Conservation (phyloP, 1,140 invertebrate genomes). For the Drosophila mauritiana region DNA sequence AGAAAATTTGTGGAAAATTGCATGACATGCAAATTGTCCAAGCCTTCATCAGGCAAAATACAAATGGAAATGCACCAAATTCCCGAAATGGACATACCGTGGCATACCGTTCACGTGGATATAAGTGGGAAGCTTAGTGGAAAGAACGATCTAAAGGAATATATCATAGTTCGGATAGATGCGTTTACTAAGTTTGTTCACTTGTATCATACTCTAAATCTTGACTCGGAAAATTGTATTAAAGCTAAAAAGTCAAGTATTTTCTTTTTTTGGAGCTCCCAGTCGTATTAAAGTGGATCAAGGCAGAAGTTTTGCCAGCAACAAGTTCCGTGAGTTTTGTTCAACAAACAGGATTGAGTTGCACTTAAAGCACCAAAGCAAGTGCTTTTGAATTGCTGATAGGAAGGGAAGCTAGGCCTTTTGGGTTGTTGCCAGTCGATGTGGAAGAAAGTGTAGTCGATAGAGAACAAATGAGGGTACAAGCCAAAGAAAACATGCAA, state of each 20-base stretch:
- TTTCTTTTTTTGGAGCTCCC: not conserved
- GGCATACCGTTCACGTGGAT: not conserved
- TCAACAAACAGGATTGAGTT: not conserved
- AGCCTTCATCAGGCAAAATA: not conserved
- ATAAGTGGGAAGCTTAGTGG: not conserved
- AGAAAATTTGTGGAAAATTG: slow-evolving; percentile 7
- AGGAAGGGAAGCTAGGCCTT: not conserved
- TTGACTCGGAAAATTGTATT: slow-evolving; percentile 1
- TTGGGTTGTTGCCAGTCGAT: not conserved
- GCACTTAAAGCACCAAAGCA: not conserved
- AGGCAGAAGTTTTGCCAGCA: not conserved
- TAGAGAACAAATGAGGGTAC: not conserved
- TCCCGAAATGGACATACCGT: not conserved
- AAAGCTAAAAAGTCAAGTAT: not conserved
- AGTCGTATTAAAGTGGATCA: not conserved
- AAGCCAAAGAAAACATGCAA: slow-evolving; percentile 1
- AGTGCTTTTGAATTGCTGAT: not conserved
- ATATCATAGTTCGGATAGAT: not conserved
- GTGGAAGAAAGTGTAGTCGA: not conserved
- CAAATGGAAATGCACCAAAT: slow-evolving; percentile 2
- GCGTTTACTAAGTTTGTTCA: not conserved
- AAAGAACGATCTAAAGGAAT: not conserved
- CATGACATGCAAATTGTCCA: not conserved
- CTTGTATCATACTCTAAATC: not conserved
- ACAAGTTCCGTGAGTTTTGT: not conserved